A percentile compares a stretch with the other conserved stretches of the same genome.
Conservation (phyloP, 2,113 vertebrate genomes). For the Cisticola juncidis region DNA sequence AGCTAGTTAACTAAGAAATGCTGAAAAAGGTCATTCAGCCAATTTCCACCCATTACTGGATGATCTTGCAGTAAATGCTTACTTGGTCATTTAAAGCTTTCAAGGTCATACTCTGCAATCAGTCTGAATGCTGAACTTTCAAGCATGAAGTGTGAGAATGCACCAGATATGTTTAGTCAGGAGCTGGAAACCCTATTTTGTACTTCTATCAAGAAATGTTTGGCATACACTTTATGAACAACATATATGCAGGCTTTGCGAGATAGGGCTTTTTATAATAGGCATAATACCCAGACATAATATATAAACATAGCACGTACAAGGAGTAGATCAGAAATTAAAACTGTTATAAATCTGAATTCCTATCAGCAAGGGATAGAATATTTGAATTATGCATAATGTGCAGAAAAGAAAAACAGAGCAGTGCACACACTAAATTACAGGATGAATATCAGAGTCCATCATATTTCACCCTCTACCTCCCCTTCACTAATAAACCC, state of each 20-base stretch:
- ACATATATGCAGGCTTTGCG: background rate
- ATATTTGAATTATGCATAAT: constrained; percentile 3
- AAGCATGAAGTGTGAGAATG: background rate
- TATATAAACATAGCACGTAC: background rate
- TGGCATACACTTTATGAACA: rapidly evolving
- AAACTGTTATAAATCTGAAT: constrained; percentile 33
- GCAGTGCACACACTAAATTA: background rate
- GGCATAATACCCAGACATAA: background rate
- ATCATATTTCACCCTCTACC: background rate
- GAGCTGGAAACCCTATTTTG: background rate
- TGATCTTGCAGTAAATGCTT: background rate
- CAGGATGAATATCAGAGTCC: background rate
- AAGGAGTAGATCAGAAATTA: constrained; percentile 28
- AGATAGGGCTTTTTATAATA: background rate
- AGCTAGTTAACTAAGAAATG: background rate
- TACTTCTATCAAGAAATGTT: background rate
- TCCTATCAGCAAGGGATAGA: background rate
- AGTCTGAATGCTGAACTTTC: background rate
- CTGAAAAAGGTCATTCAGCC: background rate
- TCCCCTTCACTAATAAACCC: background rate
- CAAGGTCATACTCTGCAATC: background rate
- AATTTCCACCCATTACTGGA: background rate
- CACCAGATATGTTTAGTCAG: background rate
- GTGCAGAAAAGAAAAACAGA: background rate
- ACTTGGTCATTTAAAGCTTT: background rate